Evolutionary conservation across 2,113 vertebrate genomes (phyloP).

Genomic region (Calypte anna): DNA sequence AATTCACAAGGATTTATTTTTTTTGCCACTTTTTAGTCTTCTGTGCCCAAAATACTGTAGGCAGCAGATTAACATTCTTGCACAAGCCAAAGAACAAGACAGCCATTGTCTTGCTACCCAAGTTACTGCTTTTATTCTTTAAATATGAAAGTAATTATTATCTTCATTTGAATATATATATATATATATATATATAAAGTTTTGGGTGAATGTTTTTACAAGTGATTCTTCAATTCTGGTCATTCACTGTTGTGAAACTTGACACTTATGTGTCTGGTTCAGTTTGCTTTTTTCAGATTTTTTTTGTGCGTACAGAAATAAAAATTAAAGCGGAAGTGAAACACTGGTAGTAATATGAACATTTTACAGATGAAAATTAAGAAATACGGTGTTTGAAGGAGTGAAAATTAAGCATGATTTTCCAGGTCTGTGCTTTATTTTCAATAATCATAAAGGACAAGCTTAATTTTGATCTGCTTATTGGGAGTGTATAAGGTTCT

Average conservation of each 20-base stretch:
- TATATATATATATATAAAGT: neutral
- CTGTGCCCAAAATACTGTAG: neutral
- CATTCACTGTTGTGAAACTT: neutral
- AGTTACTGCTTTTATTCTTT: neutral
- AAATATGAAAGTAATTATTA: neutral
- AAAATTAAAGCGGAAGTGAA: neutral
- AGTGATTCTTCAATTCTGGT: neutral
- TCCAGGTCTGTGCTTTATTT: neutral
- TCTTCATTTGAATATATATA: neutral
- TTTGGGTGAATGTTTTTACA: neutral
- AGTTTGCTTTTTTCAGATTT: neutral
- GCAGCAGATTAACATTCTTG: neutral
- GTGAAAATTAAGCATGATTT: neutral
- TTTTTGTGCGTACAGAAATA: neutral
- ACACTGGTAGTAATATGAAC: neutral
- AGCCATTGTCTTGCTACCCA: neutral
- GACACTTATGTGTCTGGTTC: neutral
- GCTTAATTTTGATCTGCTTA: neutral
- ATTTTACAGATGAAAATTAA: neutral
- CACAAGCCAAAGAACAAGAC: neutral
- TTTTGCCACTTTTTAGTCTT: neutral
- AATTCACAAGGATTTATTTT: neutral
- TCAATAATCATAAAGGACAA: neutral
- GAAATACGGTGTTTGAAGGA: neutral
- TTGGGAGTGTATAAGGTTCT: neutral